Evolutionary conservation across 2,888 invertebrate species (phyloP).

Genomic region (Tholera decimalis): DNA sequence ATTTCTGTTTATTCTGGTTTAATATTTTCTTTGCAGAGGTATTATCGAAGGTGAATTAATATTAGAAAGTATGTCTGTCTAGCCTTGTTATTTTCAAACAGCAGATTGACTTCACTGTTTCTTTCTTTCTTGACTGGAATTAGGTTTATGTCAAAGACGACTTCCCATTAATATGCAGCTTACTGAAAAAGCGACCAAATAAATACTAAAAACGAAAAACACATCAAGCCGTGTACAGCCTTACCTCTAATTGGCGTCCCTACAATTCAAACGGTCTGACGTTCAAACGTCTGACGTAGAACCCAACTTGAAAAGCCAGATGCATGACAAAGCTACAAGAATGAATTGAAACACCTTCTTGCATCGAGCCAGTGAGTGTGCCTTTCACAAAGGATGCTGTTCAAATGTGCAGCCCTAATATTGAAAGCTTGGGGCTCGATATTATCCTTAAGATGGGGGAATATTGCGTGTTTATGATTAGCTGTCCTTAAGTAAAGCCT

Average conservation of each 20-base stretch:
- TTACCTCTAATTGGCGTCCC: neutral
- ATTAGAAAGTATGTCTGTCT: neutral
- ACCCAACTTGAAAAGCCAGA: constrained; percentile 19
- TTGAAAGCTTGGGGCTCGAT: constrained; percentile 6
- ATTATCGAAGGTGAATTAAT: neutral
- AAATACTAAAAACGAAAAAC: neutral
- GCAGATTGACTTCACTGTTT: too few relatives aligned
- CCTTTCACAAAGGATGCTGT: constrained; percentile 26
- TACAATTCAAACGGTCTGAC: constrained; percentile 12
- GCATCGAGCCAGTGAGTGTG: constrained; percentile 1
- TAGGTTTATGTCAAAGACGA: too few relatives aligned
- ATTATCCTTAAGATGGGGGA: neutral
- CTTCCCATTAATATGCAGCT: too few relatives aligned
- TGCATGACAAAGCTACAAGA: constrained; percentile 25
- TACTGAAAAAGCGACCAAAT: too few relatives aligned
- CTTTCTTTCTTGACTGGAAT: too few relatives aligned
- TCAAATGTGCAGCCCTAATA: constrained; percentile 25
- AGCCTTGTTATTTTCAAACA: neutral
- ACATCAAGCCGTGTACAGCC: too few relatives aligned
- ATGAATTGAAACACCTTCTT: constrained; percentile 43
- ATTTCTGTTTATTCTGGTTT: constrained; percentile 21
- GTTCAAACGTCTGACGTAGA: constrained; percentile 8
- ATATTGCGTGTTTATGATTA: neutral
- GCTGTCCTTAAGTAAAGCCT: neutral
- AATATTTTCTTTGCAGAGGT: constrained; percentile 7